Evolutionary conservation across 2,797 vertebrate genomes (phyloP).

Genomic region (Cuculus canorus): DNA sequence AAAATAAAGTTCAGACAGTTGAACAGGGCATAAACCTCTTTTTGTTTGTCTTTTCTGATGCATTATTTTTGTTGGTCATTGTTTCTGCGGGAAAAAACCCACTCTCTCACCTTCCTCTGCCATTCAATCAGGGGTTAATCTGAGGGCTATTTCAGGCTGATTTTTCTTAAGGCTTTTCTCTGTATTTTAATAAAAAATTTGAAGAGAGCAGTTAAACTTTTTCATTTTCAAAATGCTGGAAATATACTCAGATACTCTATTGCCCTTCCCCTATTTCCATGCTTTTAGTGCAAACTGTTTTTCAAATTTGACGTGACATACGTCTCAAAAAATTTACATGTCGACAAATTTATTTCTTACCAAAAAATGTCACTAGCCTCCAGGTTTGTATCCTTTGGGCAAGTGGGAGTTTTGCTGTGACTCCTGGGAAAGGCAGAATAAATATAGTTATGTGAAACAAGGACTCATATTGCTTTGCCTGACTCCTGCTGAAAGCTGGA

Average conservation of each 20-base stretch:
- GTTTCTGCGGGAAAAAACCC: neutral
- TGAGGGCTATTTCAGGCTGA: neutral
- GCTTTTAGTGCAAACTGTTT: neutral
- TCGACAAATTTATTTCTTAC: slow-evolving; percentile 6
- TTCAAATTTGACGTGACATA: neutral
- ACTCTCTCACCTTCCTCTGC: neutral
- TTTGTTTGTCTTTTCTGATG: neutral
- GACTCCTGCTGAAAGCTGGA: neutral
- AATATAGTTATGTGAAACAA: slow-evolving; percentile 40
- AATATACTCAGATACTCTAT: neutral
- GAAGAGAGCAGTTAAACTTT: neutral
- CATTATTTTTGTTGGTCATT: neutral
- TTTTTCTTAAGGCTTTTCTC: neutral
- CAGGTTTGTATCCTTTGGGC: slow-evolving; percentile 3
- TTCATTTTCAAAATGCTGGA: neutral
- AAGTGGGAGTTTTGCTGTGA: slow-evolving; percentile 10
- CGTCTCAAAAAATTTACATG: neutral
- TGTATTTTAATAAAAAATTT: neutral
- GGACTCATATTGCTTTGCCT: neutral
- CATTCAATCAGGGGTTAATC: neutral
- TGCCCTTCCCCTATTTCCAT: neutral
- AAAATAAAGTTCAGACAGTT: neutral
- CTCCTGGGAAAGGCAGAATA: neutral
- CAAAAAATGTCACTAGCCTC: slow-evolving; percentile 17
- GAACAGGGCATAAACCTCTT: neutral